A percentile compares a stretch with the other conserved stretches of the same genome.
These are phyloP conservation scores for Elymnias hypermnestra DNA, from an alignment of 1,140 invertebrate species.

Conservation along the genomic window DNA sequence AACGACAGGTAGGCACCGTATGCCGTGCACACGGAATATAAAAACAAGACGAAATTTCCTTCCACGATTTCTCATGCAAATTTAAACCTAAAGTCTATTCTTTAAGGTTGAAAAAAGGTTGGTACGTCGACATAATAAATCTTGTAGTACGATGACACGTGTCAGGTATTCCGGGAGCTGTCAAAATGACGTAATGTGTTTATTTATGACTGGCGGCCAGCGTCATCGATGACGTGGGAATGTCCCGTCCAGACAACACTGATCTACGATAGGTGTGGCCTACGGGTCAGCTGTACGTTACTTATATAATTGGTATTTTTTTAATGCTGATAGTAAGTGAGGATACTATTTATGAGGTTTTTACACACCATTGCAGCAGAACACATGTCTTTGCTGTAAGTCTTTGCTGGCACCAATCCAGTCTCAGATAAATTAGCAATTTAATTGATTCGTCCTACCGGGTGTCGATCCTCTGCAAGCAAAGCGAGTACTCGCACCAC, in stretches of 20 bases:
- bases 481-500: too few relatives aligned
- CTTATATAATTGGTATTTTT: background rate
- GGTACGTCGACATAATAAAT: constrained; percentile 34
- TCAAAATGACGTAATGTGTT: constrained; percentile 64
- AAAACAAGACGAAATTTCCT: constrained; percentile 33
- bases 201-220: constrained; percentile 49
- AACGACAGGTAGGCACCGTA: constrained; percentile 59
- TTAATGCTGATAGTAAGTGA: background rate
- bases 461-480: too few relatives aligned
- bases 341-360: too few relatives aligned
- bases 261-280: constrained; percentile 17
- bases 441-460: too few relatives aligned
- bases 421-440: too few relatives aligned
- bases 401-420: too few relatives aligned
- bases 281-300: background rate
- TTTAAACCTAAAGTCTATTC: constrained; percentile 15
- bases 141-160: constrained; percentile 54
- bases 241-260: constrained; percentile 10
- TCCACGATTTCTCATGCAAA: background rate
- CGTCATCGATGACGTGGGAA: constrained; percentile 53
- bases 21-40: constrained; percentile 24
- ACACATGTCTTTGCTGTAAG: too few relatives aligned
- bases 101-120: constrained; percentile 22
- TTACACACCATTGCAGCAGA: too few relatives aligned
- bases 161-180: constrained; percentile 59